Evolutionary conservation across 2,113 vertebrate genomes (phyloP), one percentile per base, ranked within the genome.

Genomic region (Thalassoma bifasciatum): DNA sequence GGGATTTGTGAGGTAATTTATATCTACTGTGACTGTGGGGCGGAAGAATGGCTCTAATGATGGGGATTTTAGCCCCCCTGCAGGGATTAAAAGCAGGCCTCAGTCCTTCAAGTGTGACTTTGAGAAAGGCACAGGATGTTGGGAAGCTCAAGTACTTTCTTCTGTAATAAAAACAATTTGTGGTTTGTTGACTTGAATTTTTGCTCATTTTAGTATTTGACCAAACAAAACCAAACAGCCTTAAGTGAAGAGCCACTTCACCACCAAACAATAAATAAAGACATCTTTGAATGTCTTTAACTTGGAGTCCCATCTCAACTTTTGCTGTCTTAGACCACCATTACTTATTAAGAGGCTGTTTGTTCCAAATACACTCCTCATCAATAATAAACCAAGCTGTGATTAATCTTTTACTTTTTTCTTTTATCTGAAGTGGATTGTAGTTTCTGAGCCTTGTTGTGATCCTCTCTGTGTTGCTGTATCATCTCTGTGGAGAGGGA

Each of bases 271-370:
- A 14, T 42, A 16, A 9, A 26, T 66, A n/a, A 75, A 74, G 51
- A 46, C 42, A 47, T 68, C n/a, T 79, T 65, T 62, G 44, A 69
- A 59, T 46, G 46, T 72, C 40, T 11, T 30, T 30, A 30, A 2
- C 72, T 73, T 71, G 23, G 72, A 64, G 21, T 64, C 53, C 34
- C 56, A 12, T 59, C 30, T 74, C 69, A 75, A 59, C 37, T 58
- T 10, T 24, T 30, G 16, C 24, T 68, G 50, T 79, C 57, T 63
- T 50, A 21, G 65, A 68, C 52, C 62, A 42, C 30, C 51, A 89
- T 90, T 69, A 81, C 23, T 93, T 92, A 92, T 93, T 93, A 69
- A 93, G 66, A 88, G 51, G 53, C 74, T 79, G 49, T 85, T 88
- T 84, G 70, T 82, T 81, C 72, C 88, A 91, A 86, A 91, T 89